Evolutionary conservation across 1,140 invertebrate genomes (phyloP).

Genomic region (Leptinotarsa lineolata): DNA sequence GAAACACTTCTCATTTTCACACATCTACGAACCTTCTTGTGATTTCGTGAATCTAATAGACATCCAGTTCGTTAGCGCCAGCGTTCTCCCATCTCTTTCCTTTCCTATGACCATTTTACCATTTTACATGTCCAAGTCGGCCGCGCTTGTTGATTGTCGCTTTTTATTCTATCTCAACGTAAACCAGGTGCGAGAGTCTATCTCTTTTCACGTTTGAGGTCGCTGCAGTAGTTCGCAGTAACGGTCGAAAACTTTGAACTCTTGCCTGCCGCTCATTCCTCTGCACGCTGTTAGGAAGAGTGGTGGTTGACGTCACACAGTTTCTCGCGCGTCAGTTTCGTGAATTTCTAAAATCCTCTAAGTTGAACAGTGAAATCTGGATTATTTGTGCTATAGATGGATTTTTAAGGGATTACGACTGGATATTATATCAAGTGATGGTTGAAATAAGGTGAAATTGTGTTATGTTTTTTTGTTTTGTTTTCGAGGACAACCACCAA

Average conservation of each 20-base stretch:
- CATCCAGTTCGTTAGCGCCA: background rate
- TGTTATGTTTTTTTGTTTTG: conserved; percentile 22
- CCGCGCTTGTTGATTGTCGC: conserved; percentile 28
- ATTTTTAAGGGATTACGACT: background rate
- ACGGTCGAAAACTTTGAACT: conserved; percentile 32
- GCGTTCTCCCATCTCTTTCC: conserved; percentile 7
- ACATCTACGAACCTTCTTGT: too few relatives aligned
- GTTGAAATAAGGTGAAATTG: conserved; percentile 25
- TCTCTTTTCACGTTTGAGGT: conserved; percentile 15
- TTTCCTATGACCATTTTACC: conserved; percentile 10
- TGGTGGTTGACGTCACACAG: conserved; percentile 21
- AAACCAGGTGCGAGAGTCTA: conserved; percentile 1
- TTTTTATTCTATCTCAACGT: conserved; percentile 2
- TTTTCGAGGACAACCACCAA: conserved; percentile 5
- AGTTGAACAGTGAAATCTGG: conserved; percentile 17
- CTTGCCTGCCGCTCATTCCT: conserved; percentile 31
- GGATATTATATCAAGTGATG: conserved; percentile 6
- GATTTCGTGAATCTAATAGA: too few relatives aligned
- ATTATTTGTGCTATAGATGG: conserved; percentile 23
- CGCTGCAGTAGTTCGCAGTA: conserved; percentile 21
- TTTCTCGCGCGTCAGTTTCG: conserved; percentile 25
- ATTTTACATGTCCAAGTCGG: conserved; percentile 23
- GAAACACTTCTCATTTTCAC: too few relatives aligned
- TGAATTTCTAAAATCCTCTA: conserved; percentile 15
- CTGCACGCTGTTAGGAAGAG: conserved; percentile 20